Base-by-base conservation (phyloP, 2,888 invertebrate species). In the Odiellus spinosus region DNA sequence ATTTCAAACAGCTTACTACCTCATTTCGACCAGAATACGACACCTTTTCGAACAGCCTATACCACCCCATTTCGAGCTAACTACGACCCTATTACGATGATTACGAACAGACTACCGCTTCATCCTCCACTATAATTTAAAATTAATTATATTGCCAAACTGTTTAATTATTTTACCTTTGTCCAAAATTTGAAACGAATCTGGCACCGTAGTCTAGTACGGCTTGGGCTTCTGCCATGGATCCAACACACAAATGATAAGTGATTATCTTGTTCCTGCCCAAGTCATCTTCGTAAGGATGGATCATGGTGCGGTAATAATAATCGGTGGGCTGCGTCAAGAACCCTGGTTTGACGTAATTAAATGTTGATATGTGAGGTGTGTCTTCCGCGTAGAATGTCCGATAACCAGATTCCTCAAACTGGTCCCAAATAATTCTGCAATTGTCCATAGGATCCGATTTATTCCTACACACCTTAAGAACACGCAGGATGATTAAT, bases 351-450 rank as follows among this genome's bases (percentile, higher is more conserved):
- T 61, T 62, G 5, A 57, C 49, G 42, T 61, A 64, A 44, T 63
- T 63, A 52, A 65, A 66, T 6, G 61, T 60, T 5, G 62, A 60
- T 3, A 63, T 63, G 2, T 56, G 55, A 11, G 56, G 55, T 14
- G 47, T 34, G 40, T 66, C 65, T 52, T 66, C 66, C 0, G 61
- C 62, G 38, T 61, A 63, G 32, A 64, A 52, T 10, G 64, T 66
- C 19, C 60, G 46, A 46, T 62, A 62, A 1, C 63, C 55, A 3
- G 55, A 32, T 12, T 52, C 5, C 4, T 60, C 56, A 46, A 58
- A 65, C 14, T 60, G 53, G 40, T 63, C 62, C 65, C 65, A 65
- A 5, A 63, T 53, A 39, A 64, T 61, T 3, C 57, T 47, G 36
- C 60, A 59, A 6, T 55, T 45, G 48, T 64, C 62, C 40, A 62